Percentiles rank a stretch among this genome's conserved stretches.
Evolutionary conservation across 2,113 vertebrate genomes (phyloP).

Genomic region (Phoxinus phoxinus): DNA sequence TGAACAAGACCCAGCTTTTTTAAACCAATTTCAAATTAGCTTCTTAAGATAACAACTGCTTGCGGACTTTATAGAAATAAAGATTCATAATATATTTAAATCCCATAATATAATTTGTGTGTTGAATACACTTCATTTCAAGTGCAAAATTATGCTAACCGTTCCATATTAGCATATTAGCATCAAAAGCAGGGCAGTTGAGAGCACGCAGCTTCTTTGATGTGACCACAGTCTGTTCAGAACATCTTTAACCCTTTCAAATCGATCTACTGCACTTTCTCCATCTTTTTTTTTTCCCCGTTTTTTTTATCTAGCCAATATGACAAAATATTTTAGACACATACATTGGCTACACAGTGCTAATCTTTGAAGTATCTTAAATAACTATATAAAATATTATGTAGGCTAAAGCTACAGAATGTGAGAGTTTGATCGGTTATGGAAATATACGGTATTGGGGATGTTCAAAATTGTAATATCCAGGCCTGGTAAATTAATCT

Average conservation of each 20-base stretch:
- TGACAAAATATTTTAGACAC: not conserved
- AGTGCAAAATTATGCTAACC: conserved; percentile 77
- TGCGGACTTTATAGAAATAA: not conserved
- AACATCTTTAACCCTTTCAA: not conserved
- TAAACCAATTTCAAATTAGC: not conserved
- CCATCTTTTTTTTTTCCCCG: not conserved
- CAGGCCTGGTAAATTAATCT: not conserved
- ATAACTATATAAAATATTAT: not conserved
- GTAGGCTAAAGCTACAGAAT: not conserved
- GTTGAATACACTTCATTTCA: conserved; percentile 64
- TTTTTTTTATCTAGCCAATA: not conserved
- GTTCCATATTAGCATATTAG: conserved; percentile 73
- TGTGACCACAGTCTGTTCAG: conserved; percentile 39
- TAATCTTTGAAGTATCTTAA: not conserved
- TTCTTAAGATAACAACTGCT: not conserved
- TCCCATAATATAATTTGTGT: not conserved
- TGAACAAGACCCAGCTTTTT: not conserved
- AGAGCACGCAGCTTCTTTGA: conserved; percentile 56
- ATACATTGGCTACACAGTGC: not conserved
- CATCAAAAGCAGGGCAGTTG: conserved; percentile 62
- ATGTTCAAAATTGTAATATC: not conserved
- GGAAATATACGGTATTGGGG: not conserved
- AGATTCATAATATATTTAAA: not conserved
- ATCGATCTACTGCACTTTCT: not conserved
- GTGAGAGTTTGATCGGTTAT: not conserved